Evolutionary conservation across 1,140 invertebrate species (phyloP).

Genomic region (Monochamus saltuarius): DNA sequence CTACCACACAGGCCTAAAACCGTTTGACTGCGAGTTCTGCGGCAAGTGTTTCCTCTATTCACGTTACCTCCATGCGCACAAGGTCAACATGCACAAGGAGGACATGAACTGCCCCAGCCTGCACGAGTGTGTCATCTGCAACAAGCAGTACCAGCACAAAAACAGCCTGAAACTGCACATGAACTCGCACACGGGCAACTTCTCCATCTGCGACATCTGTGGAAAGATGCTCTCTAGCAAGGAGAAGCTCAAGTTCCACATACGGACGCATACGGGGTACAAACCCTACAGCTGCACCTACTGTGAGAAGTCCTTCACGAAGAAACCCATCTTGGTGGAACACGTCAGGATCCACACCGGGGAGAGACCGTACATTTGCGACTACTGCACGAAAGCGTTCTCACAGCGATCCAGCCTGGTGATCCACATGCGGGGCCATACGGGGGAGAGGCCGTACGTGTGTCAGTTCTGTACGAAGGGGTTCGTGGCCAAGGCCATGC

Average conservation of each 20-base stretch:
- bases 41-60: slow-evolving; percentile 41
- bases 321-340: slow-evolving; percentile 52
- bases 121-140: slow-evolving; percentile 47
- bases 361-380: slow-evolving; percentile 57
- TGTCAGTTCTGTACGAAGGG: slow-evolving; percentile 55
- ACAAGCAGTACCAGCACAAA: slow-evolving; percentile 48
- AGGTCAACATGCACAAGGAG: slow-evolving; percentile 39
- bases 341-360: slow-evolving; percentile 56
- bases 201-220: slow-evolving; percentile 50
- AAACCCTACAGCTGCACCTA: slow-evolving; percentile 59
- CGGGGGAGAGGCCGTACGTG: slow-evolving; percentile 52
- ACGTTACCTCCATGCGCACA: slow-evolving; percentile 44
- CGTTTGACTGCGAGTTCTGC: slow-evolving; percentile 69
- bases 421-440: slow-evolving; percentile 56
- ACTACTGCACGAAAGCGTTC: slow-evolving; percentile 64
- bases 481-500: slow-evolving; percentile 61
- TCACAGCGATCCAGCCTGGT: slow-evolving; percentile 67
- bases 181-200: slow-evolving; percentile 49
- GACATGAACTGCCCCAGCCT: slow-evolving; percentile 38
- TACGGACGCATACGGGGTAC: slow-evolving; percentile 58
- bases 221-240: slow-evolving; percentile 49
- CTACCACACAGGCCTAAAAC: slow-evolving; percentile 70
- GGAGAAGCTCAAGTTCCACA: slow-evolving; percentile 53
- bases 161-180: slow-evolving; percentile 49
- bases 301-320: slow-evolving; percentile 56